Conservation (phyloP, 2,113 vertebrate genomes). For the Rhinopomastus cyanomelas region DNA sequence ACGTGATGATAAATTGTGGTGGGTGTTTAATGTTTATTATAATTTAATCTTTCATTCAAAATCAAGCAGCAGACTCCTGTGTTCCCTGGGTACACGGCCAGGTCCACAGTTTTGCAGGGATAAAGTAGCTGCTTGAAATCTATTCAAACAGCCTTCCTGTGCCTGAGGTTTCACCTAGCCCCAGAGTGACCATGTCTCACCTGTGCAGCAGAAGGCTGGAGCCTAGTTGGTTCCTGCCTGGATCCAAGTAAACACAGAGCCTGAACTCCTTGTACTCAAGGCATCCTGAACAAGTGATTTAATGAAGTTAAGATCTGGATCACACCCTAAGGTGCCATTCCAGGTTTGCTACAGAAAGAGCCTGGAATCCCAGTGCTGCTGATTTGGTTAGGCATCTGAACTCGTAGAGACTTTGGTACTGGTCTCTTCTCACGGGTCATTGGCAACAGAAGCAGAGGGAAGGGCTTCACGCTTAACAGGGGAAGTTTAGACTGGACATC, state of each 20-base stretch:
- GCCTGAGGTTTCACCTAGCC: not conserved
- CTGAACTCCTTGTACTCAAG: not conserved
- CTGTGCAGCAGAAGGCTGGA: not conserved
- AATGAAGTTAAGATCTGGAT: constrained; percentile 26
- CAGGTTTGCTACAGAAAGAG: not conserved
- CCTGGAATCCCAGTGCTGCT: not conserved
- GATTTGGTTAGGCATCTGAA: not conserved
- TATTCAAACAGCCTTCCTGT: not conserved
- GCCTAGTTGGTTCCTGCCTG: not conserved
- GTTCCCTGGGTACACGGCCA: not conserved
- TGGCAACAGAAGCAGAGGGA: too few relatives aligned
- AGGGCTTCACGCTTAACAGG: too few relatives aligned
- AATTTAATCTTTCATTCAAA: constrained; percentile 53
- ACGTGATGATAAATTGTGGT: constrained; percentile 32
- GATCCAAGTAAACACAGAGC: not conserved
- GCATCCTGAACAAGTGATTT: not conserved
- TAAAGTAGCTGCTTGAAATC: not conserved
- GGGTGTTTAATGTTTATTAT: constrained; percentile 38
- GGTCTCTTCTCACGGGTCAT: too few relatives aligned
- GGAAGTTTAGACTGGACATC: too few relatives aligned
- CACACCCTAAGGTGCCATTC: constrained; percentile 6
- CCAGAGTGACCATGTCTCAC: not conserved
- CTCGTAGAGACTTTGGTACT: too few relatives aligned
- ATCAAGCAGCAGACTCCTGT: constrained; percentile 21
- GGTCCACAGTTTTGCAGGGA: not conserved